These are phyloP conservation scores for Tragelaphus imberbis DNA, from an alignment of 2,113 vertebrate genomes.

Conservation along the genomic window DNA sequence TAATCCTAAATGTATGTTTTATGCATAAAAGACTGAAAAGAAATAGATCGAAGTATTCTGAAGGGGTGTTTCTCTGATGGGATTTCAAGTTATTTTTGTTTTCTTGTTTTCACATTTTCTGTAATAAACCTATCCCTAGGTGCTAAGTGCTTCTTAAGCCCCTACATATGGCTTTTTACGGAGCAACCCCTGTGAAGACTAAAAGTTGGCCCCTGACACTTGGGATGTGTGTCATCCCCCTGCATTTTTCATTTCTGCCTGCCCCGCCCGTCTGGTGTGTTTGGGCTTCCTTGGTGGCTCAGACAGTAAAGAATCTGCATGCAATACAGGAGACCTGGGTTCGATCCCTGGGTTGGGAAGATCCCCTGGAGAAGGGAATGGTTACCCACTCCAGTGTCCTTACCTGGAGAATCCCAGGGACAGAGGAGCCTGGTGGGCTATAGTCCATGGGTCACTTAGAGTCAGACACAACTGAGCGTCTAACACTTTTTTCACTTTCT, in stretches of 20 bases:
- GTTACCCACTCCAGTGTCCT: neutral
- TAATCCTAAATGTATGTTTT: neutral
- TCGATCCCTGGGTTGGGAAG: neutral
- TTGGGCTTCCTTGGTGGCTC: neutral
- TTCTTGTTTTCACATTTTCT: neutral
- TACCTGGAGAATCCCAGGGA: neutral
- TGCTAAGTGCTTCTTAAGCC: neutral
- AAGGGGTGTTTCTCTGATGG: neutral
- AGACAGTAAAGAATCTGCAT: neutral
- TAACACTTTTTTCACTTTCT: neutral
- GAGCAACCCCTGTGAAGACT: neutral
- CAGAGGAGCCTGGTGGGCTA: neutral
- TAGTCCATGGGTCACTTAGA: neutral
- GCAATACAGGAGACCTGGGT: neutral
- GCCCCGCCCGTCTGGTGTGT: neutral
- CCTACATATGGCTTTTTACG: neutral
- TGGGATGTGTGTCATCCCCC: neutral
- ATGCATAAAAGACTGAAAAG: neutral
- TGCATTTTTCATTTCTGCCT: rapidly evolving
- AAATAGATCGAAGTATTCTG: neutral
- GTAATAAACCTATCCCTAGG: neutral
- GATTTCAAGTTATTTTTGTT: neutral
- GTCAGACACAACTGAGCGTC: neutral
- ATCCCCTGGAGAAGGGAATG: neutral
- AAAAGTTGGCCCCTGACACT: neutral